phyloP scores from a whole-genome alignment of 2,113 vertebrate genomes.

The Campylorhamphus procurvoides region DNA sequence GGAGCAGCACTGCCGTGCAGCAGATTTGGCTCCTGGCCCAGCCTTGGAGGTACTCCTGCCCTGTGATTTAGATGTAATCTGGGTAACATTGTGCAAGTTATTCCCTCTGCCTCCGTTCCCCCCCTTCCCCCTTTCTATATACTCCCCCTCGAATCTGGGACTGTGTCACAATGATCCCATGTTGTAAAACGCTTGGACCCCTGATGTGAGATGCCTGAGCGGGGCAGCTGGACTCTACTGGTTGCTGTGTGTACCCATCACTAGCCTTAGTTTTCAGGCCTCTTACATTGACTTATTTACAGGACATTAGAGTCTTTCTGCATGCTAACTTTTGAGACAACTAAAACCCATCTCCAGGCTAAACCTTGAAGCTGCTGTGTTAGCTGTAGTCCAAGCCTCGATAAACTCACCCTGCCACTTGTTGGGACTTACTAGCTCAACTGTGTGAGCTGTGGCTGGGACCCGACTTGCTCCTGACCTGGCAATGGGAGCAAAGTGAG shows the following conservation, averaged over 20 bases:
- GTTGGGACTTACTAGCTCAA: neutral
- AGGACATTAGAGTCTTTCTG: neutral
- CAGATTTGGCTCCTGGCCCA: neutral
- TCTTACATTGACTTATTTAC: neutral
- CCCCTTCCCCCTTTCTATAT: neutral
- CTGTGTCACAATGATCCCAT: neutral
- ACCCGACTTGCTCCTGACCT: neutral
- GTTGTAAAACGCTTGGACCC: neutral
- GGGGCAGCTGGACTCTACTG: neutral
- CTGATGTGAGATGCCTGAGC: neutral
- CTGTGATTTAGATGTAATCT: constrained; percentile 14
- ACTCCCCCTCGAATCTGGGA: neutral
- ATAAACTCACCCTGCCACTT: neutral
- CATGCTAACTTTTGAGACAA: neutral
- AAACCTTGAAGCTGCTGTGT: neutral
- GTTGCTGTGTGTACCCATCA: neutral
- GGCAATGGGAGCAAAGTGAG: neutral
- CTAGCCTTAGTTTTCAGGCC: neutral
- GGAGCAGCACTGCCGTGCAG: neutral
- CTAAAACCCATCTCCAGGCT: neutral
- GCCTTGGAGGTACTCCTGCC: neutral
- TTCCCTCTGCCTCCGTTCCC: neutral
- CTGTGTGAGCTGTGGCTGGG: neutral
- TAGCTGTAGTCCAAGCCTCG: rapidly evolving
- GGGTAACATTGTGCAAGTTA: neutral